Conservation (phyloP, 2,888 invertebrate species). For the Drosophila subquinaria region DNA sequence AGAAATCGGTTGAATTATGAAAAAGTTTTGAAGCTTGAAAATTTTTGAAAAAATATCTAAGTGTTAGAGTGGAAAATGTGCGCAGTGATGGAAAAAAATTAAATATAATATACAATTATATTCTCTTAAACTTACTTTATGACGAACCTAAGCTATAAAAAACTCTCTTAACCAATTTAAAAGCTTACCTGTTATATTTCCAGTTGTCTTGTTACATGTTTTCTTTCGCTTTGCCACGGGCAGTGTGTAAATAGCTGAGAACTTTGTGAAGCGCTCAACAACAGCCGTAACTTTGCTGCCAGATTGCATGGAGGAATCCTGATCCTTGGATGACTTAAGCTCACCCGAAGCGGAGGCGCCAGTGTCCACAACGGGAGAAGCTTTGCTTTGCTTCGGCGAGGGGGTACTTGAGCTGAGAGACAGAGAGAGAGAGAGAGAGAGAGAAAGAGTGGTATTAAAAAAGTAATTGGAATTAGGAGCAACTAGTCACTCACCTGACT, state of each 20-base stretch:
- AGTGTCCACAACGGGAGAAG: slow-evolving; percentile 43
- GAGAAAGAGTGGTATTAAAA: background rate
- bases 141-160: no score
- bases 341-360: slow-evolving; percentile 25
- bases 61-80: no score
- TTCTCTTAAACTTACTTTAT: no score
- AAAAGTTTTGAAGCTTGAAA: no score
- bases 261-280: slow-evolving; percentile 80
- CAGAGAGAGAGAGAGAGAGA: background rate
- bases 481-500: slow-evolving; percentile 84
- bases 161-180: background rate
- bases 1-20: no score
- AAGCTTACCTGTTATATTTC: slow-evolving; percentile 70
- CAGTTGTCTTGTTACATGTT: slow-evolving; percentile 68
- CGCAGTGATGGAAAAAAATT: no score
- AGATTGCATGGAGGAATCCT: slow-evolving; percentile 27
- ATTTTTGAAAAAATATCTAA: no score
- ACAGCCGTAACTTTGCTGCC: slow-evolving; percentile 45
- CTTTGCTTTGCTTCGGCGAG: slow-evolving; percentile 67
- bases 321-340: slow-evolving; percentile 39
- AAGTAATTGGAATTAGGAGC: background rate
- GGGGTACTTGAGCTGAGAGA: slow-evolving; percentile 62
- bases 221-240: slow-evolving; percentile 78
- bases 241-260: slow-evolving; percentile 84
- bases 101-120: no score